Evolutionary conservation across 2,797 vertebrate genomes (phyloP), one percentile per base, ranked within the genome.

Genomic region (Spheniscus humboldti): DNA sequence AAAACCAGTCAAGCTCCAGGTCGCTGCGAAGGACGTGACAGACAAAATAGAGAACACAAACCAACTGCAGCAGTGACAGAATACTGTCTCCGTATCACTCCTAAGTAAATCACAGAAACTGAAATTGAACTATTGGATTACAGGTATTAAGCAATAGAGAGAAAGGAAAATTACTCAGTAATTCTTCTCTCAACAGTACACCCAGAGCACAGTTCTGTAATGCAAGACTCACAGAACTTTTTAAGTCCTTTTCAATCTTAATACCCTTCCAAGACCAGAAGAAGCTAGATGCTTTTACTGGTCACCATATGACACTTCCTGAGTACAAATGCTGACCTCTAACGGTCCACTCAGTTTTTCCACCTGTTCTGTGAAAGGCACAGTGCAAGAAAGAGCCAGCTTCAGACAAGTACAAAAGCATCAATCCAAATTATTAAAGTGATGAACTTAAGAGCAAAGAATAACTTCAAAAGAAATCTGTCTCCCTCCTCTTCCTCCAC

Each of bases 311-410:
- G 12, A 37, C 6, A 15, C 28, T 57, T 90, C 23, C 67, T 2
- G 22, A 28, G 43, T 18, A 82, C 81, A 74, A 86, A 87, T 69
- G 84, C 93, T 91, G 90, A 92, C 92, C 85, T 90, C 93, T 92
- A 95, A 95, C 0, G 72, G 94, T 45, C 30, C 13, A 4, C 43
- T 47, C 33, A 8, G 66, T 2, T 59, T 64, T 62, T 37, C 90
- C 64, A 67, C 52, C 68, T 41, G 0, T 11, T 22, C 30, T 15
- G 39, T 59, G 39, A 20, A 7, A 9, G 4, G 48, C 7, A 27
- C 19, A 48, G 13, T 0, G 1, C 33, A n/a, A 48, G 35, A 53
- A 9, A 28, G 47, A 60, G 15, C 4, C 64, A 67, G 52, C 41
- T 66, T 64, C 80, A 50, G 13, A 16, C 18, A 68, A n/a, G 35